A percentile compares a stretch with the other conserved stretches of the same genome.
phyloP scores from a whole-genome alignment of 2,797 vertebrate species.

The Pelobates cultripes region DNA sequence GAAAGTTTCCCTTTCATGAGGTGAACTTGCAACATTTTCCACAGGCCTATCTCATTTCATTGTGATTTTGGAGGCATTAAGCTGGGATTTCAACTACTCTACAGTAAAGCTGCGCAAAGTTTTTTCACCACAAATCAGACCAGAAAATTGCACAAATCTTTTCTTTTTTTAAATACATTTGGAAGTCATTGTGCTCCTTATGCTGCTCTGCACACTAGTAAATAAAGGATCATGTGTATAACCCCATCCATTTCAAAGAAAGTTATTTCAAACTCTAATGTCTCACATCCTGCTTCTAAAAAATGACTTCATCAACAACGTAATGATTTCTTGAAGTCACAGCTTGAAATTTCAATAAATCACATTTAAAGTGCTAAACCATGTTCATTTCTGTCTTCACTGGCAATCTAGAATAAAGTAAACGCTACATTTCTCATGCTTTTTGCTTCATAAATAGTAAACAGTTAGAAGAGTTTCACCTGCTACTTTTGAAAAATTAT shows the following conservation, averaged over 20 bases:
- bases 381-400: conserved; percentile 15
- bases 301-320: conserved; percentile 23
- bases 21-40: too few relatives aligned
- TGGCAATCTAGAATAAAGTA: conserved; percentile 22
- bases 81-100: too few relatives aligned
- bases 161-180: too few relatives aligned
- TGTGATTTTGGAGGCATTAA: too few relatives aligned
- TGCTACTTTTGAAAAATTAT: conserved; percentile 22
- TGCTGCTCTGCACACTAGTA: too few relatives aligned
- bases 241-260: neutral
- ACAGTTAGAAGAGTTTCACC: conserved; percentile 20
- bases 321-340: conserved; percentile 21
- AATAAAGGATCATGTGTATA: too few relatives aligned
- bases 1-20: too few relatives aligned
- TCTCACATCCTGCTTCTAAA: neutral
- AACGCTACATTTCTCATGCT: conserved; percentile 28
- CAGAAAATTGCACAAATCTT: too few relatives aligned
- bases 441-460: conserved; percentile 19
- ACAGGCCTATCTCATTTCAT: too few relatives aligned
- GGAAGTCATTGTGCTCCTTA: too few relatives aligned
- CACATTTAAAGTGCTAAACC: neutral
- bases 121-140: too few relatives aligned
- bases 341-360: conserved; percentile 21
- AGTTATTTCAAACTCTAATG: neutral
- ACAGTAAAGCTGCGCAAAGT: too few relatives aligned